Percentiles rank a stretch among this genome's conserved stretches.
Evolutionary conservation across 2,888 invertebrate genomes (phyloP).

Genomic region (Drosophila anceps): DNA sequence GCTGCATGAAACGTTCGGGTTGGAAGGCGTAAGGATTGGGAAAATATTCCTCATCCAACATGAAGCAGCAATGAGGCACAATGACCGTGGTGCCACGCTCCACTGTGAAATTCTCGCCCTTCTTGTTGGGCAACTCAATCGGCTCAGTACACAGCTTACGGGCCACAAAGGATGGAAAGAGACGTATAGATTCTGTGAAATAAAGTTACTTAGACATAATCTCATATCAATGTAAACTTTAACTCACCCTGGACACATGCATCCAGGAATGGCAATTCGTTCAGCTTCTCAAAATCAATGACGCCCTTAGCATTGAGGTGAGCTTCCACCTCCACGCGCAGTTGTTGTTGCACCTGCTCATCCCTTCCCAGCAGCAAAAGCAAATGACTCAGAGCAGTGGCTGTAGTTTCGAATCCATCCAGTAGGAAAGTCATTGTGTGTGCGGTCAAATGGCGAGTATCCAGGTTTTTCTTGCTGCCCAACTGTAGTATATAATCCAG

Average conservation of each 20-base stretch:
- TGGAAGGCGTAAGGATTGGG: neutral
- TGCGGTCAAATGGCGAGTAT: constrained; percentile 64
- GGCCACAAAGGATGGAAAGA: constrained; percentile 72
- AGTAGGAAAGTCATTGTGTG: constrained; percentile 83
- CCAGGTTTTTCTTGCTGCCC: constrained; percentile 73
- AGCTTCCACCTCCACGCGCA: constrained; percentile 72
- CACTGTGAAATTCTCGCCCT: constrained; percentile 68
- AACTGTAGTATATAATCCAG: constrained; percentile 82
- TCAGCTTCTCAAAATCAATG: constrained; percentile 77
- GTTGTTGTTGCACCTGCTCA: constrained; percentile 66
- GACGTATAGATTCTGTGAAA: constrained; percentile 73
- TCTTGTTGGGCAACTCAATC: constrained; percentile 67
- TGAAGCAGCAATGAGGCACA: neutral
- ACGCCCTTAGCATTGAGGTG: constrained; percentile 53
- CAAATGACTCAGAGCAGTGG: constrained; percentile 71
- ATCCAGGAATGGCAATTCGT: constrained; percentile 82
- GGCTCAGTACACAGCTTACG: constrained; percentile 80
- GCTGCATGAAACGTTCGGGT: constrained; percentile 6
- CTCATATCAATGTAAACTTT: neutral
- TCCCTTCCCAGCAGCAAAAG: constrained; percentile 77
- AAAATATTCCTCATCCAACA: neutral
- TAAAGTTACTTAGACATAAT: neutral
- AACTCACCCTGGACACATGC: constrained; percentile 82
- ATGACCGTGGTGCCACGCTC: constrained; percentile 54
- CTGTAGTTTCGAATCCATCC: constrained; percentile 84